Percentiles rank a stretch among this genome's conserved stretches.
Conservation (phyloP, 2,888 invertebrate genomes). For the Trachelus iudaicus region DNA sequence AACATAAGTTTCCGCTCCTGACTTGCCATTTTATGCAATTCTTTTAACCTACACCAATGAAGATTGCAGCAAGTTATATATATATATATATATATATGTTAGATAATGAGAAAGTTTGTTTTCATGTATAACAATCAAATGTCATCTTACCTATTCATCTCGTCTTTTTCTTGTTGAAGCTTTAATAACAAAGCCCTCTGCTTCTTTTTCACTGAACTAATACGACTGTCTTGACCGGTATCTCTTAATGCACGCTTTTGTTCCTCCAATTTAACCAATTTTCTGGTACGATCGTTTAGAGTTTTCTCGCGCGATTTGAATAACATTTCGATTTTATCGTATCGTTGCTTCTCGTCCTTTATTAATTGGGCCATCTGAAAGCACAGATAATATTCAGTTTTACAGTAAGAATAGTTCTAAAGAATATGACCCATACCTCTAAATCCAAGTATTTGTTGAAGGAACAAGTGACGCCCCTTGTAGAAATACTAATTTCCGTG, state of each 20-base stretch:
- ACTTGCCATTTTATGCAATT: constrained; percentile 69
- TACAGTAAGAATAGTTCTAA: not conserved
- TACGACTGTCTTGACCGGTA: constrained; percentile 61
- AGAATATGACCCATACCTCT: constrained; percentile 41
- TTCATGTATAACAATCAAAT: not conserved
- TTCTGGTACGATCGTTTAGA: constrained; percentile 74
- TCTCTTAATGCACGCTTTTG: constrained; percentile 69
- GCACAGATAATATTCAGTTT: not conserved
- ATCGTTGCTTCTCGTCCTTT: constrained; percentile 75
- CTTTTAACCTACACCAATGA: constrained; percentile 64
- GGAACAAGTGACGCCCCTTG: constrained; percentile 60
- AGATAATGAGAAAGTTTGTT: not conserved
- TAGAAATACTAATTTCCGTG: constrained; percentile 63
- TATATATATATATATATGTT: not conserved
- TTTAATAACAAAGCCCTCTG: constrained; percentile 75
- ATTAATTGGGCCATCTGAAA: constrained; percentile 72
- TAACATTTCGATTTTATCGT: constrained; percentile 74
- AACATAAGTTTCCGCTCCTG: constrained; percentile 68
- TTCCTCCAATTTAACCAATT: constrained; percentile 69
- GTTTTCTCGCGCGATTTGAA: constrained; percentile 76
- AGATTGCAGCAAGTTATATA: not conserved
- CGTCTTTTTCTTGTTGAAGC: constrained; percentile 75
- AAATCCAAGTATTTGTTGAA: constrained; percentile 61
- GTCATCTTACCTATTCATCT: constrained; percentile 71
- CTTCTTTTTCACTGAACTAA: constrained; percentile 72